Percentiles rank a stretch among this genome's conserved stretches.
Conservation (phyloP, 1,140 invertebrate species). For the Planococcus citri region DNA sequence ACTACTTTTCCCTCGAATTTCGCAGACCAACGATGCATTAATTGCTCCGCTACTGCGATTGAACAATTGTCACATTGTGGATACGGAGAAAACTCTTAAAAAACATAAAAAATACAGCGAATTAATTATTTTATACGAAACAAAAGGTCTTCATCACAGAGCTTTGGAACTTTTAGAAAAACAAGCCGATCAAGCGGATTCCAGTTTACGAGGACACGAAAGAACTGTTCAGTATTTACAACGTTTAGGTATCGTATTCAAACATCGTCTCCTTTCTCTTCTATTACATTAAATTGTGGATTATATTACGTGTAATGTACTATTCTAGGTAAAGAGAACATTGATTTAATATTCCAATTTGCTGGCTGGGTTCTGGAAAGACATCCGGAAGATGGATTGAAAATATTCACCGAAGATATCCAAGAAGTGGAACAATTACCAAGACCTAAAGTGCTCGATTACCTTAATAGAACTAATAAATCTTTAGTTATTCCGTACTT, state of each 20-base stretch:
- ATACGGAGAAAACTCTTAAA: slow-evolving; percentile 79
- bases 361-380: slow-evolving; percentile 81
- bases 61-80: slow-evolving; percentile 91
- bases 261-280: too few relatives aligned
- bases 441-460: slow-evolving; percentile 76
- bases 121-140: slow-evolving; percentile 90
- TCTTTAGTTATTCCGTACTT: slow-evolving; percentile 78
- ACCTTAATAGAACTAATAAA: slow-evolving; percentile 66
- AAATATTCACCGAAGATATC: slow-evolving; percentile 88
- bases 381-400: slow-evolving; percentile 77
- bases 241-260: slow-evolving; percentile 52
- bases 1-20: too few relatives aligned
- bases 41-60: slow-evolving; percentile 78
- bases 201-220: slow-evolving; percentile 63
- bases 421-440: slow-evolving; percentile 79
- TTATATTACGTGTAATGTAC: too few relatives aligned
- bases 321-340: slow-evolving; percentile 54
- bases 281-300: slow-evolving; percentile 11
- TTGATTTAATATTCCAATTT: slow-evolving; percentile 88
- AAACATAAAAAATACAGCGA: slow-evolving; percentile 81
- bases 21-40: slow-evolving; percentile 85
- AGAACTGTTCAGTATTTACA: slow-evolving; percentile 86
- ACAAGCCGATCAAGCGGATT: slow-evolving; percentile 62
- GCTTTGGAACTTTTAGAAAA: slow-evolving; percentile 78
- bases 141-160: slow-evolving; percentile 70